phyloP scores from a whole-genome alignment of 2,113 vertebrate genomes.

The Lipophrys pholis region DNA sequence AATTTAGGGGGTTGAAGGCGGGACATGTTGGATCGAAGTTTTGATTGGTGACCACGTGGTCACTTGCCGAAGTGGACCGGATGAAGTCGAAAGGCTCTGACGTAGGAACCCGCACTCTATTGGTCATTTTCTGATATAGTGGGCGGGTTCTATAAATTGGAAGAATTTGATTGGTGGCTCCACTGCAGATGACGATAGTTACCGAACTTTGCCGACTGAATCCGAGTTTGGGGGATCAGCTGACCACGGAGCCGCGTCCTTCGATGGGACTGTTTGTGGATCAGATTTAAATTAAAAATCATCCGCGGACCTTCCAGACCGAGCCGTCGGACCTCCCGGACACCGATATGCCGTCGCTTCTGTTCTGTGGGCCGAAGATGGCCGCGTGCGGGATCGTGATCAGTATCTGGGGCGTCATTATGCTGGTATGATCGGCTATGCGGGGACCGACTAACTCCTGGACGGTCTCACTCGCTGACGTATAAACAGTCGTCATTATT shows the following conservation, averaged over 20 bases:
- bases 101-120: too few relatives aligned
- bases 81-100: too few relatives aligned
- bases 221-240: constrained; percentile 62
- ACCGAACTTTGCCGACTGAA: not conserved
- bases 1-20: too few relatives aligned
- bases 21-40: too few relatives aligned
- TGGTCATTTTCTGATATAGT: too few relatives aligned
- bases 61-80: too few relatives aligned
- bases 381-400: constrained; percentile 94
- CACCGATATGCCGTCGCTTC: constrained; percentile 86
- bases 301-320: not conserved
- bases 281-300: not conserved
- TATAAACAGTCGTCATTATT: too few relatives aligned
- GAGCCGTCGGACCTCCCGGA: not conserved
- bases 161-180: too few relatives aligned
- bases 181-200: too few relatives aligned
- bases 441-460: constrained; percentile 45
- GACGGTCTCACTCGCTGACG: not conserved
- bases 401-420: constrained; percentile 93
- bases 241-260: constrained; percentile 36
- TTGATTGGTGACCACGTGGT: too few relatives aligned
- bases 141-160: too few relatives aligned
- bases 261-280: constrained; percentile 7
- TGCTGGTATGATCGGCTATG: constrained; percentile 86
- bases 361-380: constrained; percentile 94